Percentiles rank a stretch among this genome's conserved stretches.
phyloP scores from a whole-genome alignment of 2,888 invertebrate species.

The Synanthedon myopaeformis region DNA sequence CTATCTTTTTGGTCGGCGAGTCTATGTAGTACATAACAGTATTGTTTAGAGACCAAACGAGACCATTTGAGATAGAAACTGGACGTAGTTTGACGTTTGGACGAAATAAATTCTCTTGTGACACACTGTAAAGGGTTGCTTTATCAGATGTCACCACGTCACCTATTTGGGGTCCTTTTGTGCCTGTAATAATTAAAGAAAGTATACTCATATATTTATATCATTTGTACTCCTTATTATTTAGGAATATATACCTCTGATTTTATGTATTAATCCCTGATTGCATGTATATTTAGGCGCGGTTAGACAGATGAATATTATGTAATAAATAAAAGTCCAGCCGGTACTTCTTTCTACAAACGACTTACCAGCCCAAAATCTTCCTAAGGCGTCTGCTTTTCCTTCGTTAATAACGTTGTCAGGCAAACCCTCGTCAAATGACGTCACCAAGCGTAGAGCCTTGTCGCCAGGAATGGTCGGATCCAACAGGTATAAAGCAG shows the following conservation, averaged over 20 bases:
- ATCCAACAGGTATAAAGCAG: constrained; percentile 50
- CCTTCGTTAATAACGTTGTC: constrained; percentile 75
- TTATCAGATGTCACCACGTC: constrained; percentile 58
- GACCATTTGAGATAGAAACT: constrained; percentile 79
- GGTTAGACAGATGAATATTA: no score
- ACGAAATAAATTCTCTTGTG: constrained; percentile 23
- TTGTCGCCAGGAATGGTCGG: constrained; percentile 51
- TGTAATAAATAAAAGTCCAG: no score
- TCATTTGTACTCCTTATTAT: no score
- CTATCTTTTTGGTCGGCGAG: constrained; percentile 73
- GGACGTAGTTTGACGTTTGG: constrained; percentile 35
- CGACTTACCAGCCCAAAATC: constrained; percentile 72
- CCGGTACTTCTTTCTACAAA: no score
- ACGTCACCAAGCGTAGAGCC: constrained; percentile 33
- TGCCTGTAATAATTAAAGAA: constrained; percentile 44
- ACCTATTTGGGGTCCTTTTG: constrained; percentile 70
- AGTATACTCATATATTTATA: no score
- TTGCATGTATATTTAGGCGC: no score
- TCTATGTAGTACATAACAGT: constrained; percentile 80
- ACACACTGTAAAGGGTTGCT: constrained; percentile 69
- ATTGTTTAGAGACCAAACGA: constrained; percentile 78
- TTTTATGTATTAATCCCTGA: no score
- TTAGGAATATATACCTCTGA: no score
- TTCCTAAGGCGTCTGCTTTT: constrained; percentile 73
- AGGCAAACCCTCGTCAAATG: constrained; percentile 38